Base-by-base conservation (phyloP, 2,797 vertebrate species). In the Leptoclinus maculatus region DNA sequence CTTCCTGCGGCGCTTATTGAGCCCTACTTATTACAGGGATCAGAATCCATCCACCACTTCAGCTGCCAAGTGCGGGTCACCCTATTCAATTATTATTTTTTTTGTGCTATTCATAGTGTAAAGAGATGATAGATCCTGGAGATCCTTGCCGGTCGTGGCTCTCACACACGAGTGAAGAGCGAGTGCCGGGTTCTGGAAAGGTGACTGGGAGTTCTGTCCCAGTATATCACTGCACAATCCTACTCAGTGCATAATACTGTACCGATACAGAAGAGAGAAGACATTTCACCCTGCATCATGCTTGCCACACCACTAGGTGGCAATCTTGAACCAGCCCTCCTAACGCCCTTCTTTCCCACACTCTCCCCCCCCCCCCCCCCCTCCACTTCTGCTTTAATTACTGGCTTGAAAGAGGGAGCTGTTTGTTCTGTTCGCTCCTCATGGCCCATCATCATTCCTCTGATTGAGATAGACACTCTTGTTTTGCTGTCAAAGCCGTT, bases 11-110 rank as follows among this genome's bases (percentile, higher is more conserved):
- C 59, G 19, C 87, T 88, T 83, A 87, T 76, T 90, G 89, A 92
- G 89, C 88, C 87, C 77, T 75, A 49, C 85, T 92, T 92, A 91
- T 93, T 92, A 80, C 86, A 87, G 71, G 85, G 89, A 91, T 91
- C 87, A 91, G 87, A 87, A 89, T 84, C 77, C 82, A 83, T 87
- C 88, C 82, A 85, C 83, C 82, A 80, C 87, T 89, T 83, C 84
- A 88, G 76, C 83, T 84, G 82, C 87, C 84, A 88, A 90, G 82
- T 89, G 86, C 39, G 73, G 92, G 90, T 91, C 88, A 88, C 77
- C 83, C 74, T 71, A 69, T 86, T 91, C 84, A 90, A 87, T 88
- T 88, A 89, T 82, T 32, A 7, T 32, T 84, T 27, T 21, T 39
- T 86, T 67, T 85, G 66, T 66, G 66, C 76, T 74, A 83, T 87